These are phyloP conservation scores for Sphenopsis melanotis DNA, from an alignment of 2,797 vertebrate genomes.

Conservation along the genomic window DNA sequence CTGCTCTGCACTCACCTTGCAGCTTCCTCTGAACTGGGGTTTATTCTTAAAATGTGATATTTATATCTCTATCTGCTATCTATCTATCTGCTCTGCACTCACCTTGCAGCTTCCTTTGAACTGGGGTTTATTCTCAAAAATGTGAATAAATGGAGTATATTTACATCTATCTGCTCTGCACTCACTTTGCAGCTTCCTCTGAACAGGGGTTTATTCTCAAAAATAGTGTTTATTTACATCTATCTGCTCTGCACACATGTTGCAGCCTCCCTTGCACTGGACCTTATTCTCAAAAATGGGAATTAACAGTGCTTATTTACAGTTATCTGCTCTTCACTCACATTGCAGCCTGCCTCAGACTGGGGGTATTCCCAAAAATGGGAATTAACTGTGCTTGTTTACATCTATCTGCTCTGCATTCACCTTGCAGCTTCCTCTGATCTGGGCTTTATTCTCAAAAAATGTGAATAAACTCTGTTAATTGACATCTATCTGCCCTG, in stretches of 20 bases:
- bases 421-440: not conserved
- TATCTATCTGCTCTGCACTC: not conserved
- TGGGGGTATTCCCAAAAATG: not conserved
- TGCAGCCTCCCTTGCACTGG: no score
- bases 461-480: no score
- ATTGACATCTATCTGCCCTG: no score
- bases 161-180: not conserved
- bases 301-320: no score
- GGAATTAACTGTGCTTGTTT: rapidly evolving
- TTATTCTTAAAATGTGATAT: no score
- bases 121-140: not conserved
- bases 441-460: no score
- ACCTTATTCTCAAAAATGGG: not conserved
- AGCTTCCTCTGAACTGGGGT: rapidly evolving
- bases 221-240: no score
- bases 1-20: not conserved
- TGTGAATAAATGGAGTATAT: rapidly evolving
- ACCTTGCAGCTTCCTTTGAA: not conserved
- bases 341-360: no score
- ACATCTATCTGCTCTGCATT: no score
- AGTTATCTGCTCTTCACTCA: not conserved
- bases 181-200: not conserved
- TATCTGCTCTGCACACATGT: not conserved
- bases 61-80: no score
- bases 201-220: no score